Conservation (phyloP, 2,113 vertebrate genomes). For the Bubo scandiacus region DNA sequence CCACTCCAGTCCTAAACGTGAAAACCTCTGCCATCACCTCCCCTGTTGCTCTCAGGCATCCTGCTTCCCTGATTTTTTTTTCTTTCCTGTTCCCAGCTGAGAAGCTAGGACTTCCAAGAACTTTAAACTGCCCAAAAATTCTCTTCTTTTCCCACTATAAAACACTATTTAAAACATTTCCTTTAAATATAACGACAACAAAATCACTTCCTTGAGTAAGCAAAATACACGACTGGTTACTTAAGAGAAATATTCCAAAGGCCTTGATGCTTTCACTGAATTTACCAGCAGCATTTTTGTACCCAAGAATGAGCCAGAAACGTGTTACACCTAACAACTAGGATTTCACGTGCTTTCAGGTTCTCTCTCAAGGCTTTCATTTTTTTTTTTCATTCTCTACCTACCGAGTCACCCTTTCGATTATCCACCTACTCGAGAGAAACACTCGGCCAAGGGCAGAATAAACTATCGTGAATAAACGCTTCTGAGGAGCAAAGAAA, state of each 20-base stretch:
- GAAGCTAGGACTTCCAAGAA: background rate
- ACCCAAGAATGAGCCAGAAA: background rate
- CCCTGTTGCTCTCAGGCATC: background rate
- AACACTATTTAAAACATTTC: background rate
- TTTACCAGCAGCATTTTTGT: background rate
- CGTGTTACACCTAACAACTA: too few relatives aligned
- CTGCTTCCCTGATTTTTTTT: background rate
- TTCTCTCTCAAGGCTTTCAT: background rate
- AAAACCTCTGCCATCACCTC: background rate
- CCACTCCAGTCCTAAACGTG: accelerated
- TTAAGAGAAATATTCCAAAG: background rate
- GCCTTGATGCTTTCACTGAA: background rate
- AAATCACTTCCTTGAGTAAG: background rate
- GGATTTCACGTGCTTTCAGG: background rate
- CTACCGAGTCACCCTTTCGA: background rate
- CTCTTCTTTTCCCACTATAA: too few relatives aligned
- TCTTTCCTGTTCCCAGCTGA: background rate
- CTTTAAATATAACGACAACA: background rate
- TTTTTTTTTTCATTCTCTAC: background rate
- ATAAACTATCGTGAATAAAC: accelerated
- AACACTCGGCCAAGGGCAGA: accelerated
- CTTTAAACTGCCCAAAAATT: background rate
- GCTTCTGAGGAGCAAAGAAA: accelerated
- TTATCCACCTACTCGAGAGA: background rate
- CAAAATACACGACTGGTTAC: background rate